A percentile compares a stretch with the other conserved stretches of the same genome.
phyloP scores from a whole-genome alignment of 2,888 invertebrate species.

The Auanema freiburgensis region DNA sequence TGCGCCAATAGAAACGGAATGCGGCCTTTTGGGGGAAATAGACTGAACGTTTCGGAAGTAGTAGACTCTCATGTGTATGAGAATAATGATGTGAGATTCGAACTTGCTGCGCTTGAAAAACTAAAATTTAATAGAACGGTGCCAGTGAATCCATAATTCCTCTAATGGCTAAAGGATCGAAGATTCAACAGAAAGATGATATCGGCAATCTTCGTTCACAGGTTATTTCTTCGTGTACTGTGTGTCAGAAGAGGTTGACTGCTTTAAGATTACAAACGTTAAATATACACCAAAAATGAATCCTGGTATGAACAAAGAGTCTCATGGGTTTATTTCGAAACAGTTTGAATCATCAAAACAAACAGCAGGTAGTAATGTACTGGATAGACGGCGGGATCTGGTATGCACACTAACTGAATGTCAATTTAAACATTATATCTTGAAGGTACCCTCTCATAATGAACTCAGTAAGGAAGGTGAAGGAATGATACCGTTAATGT shows the following conservation, averaged over 20 bases:
- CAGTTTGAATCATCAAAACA: constrained; percentile 50
- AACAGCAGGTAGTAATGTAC: constrained; percentile 53
- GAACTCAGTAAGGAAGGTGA: constrained; percentile 27
- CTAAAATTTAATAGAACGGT: constrained; percentile 26
- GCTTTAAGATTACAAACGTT: constrained; percentile 50
- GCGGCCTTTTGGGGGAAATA: constrained; percentile 46
- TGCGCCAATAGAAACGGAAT: constrained; percentile 43
- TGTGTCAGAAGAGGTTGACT: not conserved
- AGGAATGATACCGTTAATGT: constrained; percentile 44
- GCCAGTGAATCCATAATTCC: constrained; percentile 40
- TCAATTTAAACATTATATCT: not conserved
- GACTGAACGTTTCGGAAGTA: constrained; percentile 46
- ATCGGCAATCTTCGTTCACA: constrained; percentile 46
- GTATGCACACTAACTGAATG: constrained; percentile 4
- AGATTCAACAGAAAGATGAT: constrained; percentile 31
- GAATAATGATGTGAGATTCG: constrained; percentile 30
- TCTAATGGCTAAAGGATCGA: constrained; percentile 34
- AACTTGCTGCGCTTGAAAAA: not conserved
- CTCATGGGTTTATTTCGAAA: constrained; percentile 50
- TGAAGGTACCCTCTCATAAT: not conserved
- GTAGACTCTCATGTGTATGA: constrained; percentile 56
- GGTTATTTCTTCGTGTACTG: constrained; percentile 19
- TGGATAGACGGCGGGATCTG: constrained; percentile 43
- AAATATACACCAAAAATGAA: constrained; percentile 45
- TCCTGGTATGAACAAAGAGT: constrained; percentile 47